Percentiles rank a stretch among this genome's conserved stretches.
phyloP scores from a whole-genome alignment of 2,113 vertebrate species.

The Sturnus vulgaris region DNA sequence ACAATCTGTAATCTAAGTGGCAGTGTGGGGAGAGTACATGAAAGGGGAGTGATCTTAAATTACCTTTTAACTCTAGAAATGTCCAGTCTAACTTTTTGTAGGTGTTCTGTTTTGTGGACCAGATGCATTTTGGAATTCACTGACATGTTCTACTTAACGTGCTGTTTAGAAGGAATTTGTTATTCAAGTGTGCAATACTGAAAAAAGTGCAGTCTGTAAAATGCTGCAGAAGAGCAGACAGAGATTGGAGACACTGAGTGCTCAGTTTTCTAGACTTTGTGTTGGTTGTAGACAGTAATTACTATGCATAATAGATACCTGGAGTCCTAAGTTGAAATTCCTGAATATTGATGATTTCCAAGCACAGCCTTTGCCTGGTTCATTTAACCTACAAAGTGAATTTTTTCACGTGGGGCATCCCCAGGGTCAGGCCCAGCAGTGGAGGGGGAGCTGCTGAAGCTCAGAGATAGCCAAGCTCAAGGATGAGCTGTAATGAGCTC shows the following conservation, averaged over 20 bases:
- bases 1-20: not conserved
- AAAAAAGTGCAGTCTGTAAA: not conserved
- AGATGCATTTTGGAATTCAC: not conserved
- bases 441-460: not conserved
- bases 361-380: not conserved
- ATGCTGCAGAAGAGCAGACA: not conserved
- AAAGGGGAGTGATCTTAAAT: not conserved
- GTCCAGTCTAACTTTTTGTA: not conserved
- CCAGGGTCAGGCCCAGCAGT: not conserved
- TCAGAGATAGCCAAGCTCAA: not conserved
- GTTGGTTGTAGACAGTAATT: not conserved
- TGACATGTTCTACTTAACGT: not conserved
- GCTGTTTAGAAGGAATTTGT: not conserved
- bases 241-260: not conserved
- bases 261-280: not conserved
- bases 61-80: not conserved
- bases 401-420: not conserved
- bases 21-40: not conserved
- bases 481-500: not conserved
- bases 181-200: not conserved
- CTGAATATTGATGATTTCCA: not conserved
- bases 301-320: not conserved
- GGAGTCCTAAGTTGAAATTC: not conserved
- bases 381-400: not conserved
- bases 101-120: not conserved